Evolutionary conservation across 2,888 invertebrate species (phyloP).

Genomic region (Coleophora flavipennella): DNA sequence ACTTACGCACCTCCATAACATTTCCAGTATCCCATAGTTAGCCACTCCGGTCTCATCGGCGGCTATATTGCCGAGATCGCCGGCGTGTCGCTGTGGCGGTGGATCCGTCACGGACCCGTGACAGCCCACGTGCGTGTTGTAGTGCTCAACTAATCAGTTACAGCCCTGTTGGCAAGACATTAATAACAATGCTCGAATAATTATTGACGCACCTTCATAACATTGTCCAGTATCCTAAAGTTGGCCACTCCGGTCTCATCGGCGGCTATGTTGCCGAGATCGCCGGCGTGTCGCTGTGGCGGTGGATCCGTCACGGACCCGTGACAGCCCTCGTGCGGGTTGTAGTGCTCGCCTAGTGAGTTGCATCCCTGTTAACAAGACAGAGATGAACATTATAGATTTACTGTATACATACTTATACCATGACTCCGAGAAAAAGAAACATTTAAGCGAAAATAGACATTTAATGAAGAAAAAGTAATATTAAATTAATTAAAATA

Average conservation of each 20-base stretch:
- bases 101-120: constrained; percentile 85
- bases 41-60: constrained; percentile 81
- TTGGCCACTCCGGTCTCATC: constrained; percentile 78
- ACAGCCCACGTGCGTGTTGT: constrained; percentile 68
- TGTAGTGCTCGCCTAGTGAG: constrained; percentile 92
- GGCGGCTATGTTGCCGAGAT: constrained; percentile 88
- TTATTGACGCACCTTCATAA: constrained; percentile 35
- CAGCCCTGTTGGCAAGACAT: no score
- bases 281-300: constrained; percentile 85
- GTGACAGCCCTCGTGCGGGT: constrained; percentile 82
- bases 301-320: constrained; percentile 79
- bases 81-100: constrained; percentile 80
- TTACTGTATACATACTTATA: no score
- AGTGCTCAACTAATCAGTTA: no score
- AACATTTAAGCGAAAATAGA: no score
- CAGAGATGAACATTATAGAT: background rate
- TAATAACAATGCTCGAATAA: no score
- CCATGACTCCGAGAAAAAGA: no score
- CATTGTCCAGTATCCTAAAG: constrained; percentile 44
- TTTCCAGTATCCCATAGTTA: constrained; percentile 48
- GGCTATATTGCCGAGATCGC: constrained; percentile 90
- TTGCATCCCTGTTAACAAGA: constrained; percentile 81
- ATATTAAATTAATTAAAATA: no score
- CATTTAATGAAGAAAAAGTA: no score
- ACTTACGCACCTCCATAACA: constrained; percentile 36